phyloP scores from a whole-genome alignment of 2,888 invertebrate genomes.

The Lathronympha strigana region DNA sequence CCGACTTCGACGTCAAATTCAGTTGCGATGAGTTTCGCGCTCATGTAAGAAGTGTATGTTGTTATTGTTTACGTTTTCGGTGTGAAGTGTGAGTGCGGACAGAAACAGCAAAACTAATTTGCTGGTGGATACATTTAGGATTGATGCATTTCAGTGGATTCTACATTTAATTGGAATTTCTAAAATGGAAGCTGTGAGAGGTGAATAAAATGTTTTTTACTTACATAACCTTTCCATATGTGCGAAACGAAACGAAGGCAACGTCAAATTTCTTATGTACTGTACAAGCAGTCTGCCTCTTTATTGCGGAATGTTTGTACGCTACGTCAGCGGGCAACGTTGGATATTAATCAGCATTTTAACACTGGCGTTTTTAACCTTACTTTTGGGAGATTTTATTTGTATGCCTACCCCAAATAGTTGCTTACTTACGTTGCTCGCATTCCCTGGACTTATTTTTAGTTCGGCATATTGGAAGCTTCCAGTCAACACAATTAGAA shows the following conservation, averaged over 20 bases:
- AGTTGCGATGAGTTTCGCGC: constrained; percentile 73
- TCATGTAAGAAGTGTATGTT: constrained; percentile 62
- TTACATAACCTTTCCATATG: constrained; percentile 64
- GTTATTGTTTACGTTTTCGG: constrained; percentile 34
- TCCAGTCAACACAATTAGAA: background rate
- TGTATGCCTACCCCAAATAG: constrained; percentile 27
- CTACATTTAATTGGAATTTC: constrained; percentile 50
- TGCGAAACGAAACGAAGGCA: constrained; percentile 37
- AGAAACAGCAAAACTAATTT: constrained; percentile 16
- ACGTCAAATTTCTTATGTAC: constrained; percentile 34
- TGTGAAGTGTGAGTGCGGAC: constrained; percentile 34
- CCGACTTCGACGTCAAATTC: constrained; percentile 15
- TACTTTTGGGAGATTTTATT: constrained; percentile 9
- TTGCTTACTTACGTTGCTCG: constrained; percentile 10
- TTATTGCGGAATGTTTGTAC: constrained; percentile 15
- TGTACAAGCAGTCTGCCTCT: constrained; percentile 10
- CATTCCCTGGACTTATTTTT: constrained; percentile 21
- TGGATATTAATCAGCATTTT: background rate
- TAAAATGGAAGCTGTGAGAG: constrained; percentile 73
- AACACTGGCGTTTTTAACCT: constrained; percentile 7
- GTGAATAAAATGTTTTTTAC: constrained; percentile 57
- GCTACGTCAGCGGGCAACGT: constrained; percentile 19
- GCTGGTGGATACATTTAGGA: constrained; percentile 22
- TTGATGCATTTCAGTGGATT: constrained; percentile 44
- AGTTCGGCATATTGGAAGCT: constrained; percentile 9